Evolutionary conservation across 2,113 vertebrate genomes (phyloP).

Genomic region (Limnothrissa miodon): DNA sequence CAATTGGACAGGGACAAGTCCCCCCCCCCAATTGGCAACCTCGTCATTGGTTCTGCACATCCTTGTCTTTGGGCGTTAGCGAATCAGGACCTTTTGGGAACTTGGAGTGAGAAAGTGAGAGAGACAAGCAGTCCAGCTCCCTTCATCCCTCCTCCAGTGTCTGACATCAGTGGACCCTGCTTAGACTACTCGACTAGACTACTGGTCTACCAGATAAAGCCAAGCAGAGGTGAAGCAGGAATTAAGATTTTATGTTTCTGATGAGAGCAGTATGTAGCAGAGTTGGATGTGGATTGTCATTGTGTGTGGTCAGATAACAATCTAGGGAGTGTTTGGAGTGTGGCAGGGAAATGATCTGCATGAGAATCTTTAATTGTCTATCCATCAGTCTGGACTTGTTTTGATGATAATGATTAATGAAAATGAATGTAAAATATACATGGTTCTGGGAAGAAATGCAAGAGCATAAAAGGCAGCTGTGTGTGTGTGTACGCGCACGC

Average conservation of each 20-base stretch:
- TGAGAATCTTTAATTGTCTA: too few species aligned
- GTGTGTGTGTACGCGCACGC: neutral
- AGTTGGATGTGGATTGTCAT: neutral
- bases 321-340: neutral
- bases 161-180: neutral
- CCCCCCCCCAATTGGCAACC: neutral
- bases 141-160: neutral
- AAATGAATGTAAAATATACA: neutral
- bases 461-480: constrained; percentile 46
- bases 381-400: too few species aligned
- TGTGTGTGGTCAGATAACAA: neutral
- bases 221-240: neutral
- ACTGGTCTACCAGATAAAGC: neutral
- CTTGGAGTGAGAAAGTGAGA: neutral
- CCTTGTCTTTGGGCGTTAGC: neutral
- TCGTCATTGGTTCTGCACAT: neutral
- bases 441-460: neutral
- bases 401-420: neutral
- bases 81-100: neutral
- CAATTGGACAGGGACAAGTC: neutral
- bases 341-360: too few species aligned
- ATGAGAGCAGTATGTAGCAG: too few species aligned
- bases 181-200: neutral
- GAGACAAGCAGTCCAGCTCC: neutral
- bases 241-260: too few species aligned